Base-by-base conservation (phyloP, 2,888 invertebrate species). In the Nezara viridula region DNA sequence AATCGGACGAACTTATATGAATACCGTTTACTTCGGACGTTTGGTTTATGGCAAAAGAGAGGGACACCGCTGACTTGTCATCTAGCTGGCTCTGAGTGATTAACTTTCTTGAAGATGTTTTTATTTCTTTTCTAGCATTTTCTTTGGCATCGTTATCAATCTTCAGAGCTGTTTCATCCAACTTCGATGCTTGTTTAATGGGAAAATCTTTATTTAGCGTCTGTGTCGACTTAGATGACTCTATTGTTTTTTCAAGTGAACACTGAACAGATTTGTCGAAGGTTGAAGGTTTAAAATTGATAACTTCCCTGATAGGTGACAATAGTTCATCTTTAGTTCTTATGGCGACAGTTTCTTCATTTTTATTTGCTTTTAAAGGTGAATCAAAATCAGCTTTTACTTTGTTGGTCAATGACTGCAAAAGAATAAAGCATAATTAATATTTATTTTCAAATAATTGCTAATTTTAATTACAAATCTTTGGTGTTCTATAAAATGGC, bases 361-460 rank as follows among this genome's bases (percentile, higher is more conserved):
- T 86, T 77, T 86, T 86, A 73, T 81, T 50, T 4, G 86, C 90
- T 52, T 90, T 90, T 73, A 66, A 66, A 37, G 89, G 90, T 27
- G 90, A 89, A 60, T 90, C 91, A 91, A 94, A 94, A 92, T 95
- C 94, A 89, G 93, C 93, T 50, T 94, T 93, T 12, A 94, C 94
- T 90, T 94, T 94, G 87, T 93, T 93, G 9, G 94, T 94, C 81
- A 95, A 92, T 87, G 93, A 92, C 92, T 94, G 93, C 6, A 91
- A 90, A 89, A 32, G 14, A 32, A 37, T 85, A 4, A 77, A 40
- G 9, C 3, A 14, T 27, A 60, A 27, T 12, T 60, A 55, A 55
- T 7, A 55, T 6, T 50, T 16, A 16, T 50, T 50, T 16, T 1
- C 16, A 50, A 50, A 19, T 19, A 50, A 16, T 19, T 50, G 50